Percentiles rank a stretch among this genome's conserved stretches.
Evolutionary conservation across 2,113 vertebrate genomes (phyloP).

Genomic region (Emydocephalus ijimae): DNA sequence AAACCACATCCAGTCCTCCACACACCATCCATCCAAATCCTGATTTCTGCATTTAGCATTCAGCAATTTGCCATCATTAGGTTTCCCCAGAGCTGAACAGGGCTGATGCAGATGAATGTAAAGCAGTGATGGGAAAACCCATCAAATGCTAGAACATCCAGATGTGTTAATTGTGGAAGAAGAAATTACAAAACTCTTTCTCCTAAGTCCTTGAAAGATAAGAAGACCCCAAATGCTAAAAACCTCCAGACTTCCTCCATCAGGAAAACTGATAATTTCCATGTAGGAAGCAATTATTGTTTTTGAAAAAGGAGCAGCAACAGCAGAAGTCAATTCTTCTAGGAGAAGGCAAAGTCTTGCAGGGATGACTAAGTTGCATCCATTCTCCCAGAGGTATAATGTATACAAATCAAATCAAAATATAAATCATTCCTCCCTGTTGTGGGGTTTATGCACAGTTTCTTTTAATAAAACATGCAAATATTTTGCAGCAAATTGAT

Average conservation of each 20-base stretch:
- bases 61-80: neutral
- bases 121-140: constrained; percentile 56
- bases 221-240: constrained; percentile 10
- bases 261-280: constrained; percentile 17
- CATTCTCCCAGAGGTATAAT: constrained; percentile 63
- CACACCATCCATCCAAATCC: neutral
- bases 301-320: constrained; percentile 32
- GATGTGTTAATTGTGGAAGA: neutral
- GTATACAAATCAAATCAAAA: constrained; percentile 77
- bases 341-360: constrained; percentile 26
- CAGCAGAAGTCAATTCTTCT: constrained; percentile 50
- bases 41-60: neutral
- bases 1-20: neutral
- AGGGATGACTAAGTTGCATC: constrained; percentile 59
- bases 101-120: constrained; percentile 16
- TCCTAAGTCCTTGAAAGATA: neutral
- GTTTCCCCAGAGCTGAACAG: neutral
- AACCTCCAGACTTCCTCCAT: constrained; percentile 4
- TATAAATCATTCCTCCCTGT: constrained; percentile 70
- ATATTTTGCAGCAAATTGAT: constrained; percentile 83
- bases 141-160: neutral
- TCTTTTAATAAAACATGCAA: constrained; percentile 87
- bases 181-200: neutral
- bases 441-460: constrained; percentile 72
- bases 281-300: constrained; percentile 35